phyloP scores from a whole-genome alignment of 2,888 invertebrate genomes.

The Yponomeuta evonymella region DNA sequence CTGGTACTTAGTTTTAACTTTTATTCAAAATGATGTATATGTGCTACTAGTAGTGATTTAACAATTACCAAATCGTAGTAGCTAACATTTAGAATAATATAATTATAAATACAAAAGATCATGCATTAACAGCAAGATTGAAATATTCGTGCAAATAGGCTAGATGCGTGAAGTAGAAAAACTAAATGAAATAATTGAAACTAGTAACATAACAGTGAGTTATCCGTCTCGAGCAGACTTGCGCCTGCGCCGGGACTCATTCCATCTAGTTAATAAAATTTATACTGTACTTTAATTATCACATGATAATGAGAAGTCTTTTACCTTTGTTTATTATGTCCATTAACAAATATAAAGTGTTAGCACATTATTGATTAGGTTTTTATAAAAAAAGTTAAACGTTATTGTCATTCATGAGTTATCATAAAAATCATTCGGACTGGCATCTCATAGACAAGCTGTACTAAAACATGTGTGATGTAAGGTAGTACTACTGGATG shows the following conservation, averaged over 20 bases:
- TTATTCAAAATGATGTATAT: constrained; percentile 65
- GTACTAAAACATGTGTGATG: constrained; percentile 68
- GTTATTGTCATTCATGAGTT: constrained; percentile 60
- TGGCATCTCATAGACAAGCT: constrained; percentile 72
- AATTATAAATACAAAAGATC: constrained; percentile 55
- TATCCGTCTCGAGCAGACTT: neutral
- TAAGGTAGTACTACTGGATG: constrained; percentile 78
- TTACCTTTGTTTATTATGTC: constrained; percentile 62
- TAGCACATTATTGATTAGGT: constrained; percentile 60
- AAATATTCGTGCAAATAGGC: constrained; percentile 69
- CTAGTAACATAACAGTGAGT: constrained; percentile 37
- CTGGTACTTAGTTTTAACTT: constrained; percentile 52
- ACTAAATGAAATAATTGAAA: constrained; percentile 58
- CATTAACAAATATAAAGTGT: constrained; percentile 57
- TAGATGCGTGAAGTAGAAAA: constrained; percentile 68
- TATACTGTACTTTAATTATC: constrained; percentile 42
- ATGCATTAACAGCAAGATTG: constrained; percentile 72
- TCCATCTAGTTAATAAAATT: constrained; percentile 46
- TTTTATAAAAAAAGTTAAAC: constrained; percentile 43
- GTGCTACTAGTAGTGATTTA: constrained; percentile 60
- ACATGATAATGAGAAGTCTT: constrained; percentile 55
- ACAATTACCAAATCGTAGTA: constrained; percentile 42
- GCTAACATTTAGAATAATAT: constrained; percentile 65
- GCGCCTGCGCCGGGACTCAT: constrained; percentile 36
- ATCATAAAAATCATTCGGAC: constrained; percentile 57